Conservation (phyloP, 2,113 vertebrate species). For the Porphyrio hochstetteri region DNA sequence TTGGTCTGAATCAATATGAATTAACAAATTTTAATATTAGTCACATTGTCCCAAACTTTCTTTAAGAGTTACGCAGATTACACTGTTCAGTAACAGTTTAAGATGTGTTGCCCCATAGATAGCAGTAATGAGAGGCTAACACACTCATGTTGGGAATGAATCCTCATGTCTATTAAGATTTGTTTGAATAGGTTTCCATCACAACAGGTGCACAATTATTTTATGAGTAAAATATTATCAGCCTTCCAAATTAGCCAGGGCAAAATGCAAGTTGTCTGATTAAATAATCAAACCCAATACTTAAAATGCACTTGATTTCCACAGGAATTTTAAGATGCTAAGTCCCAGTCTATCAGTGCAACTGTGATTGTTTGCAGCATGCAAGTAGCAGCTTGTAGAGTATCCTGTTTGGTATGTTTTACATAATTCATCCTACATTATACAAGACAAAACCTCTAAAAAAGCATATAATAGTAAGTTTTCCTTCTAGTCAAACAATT, state of each 20-base stretch:
- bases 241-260: conserved; percentile 81
- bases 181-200: conserved; percentile 79
- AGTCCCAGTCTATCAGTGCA: conserved; percentile 69
- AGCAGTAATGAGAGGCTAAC: conserved; percentile 56
- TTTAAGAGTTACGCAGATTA: not conserved
- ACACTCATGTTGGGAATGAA: conserved; percentile 57
- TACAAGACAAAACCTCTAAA: conserved; percentile 51
- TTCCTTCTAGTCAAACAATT: conserved; percentile 59
- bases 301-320: conserved; percentile 84
- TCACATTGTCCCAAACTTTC: not conserved
- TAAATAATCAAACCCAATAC: conserved; percentile 84
- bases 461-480: conserved; percentile 59
- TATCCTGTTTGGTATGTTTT: conserved; percentile 65
- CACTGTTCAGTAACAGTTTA: conserved; percentile 13
- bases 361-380: conserved; percentile 73
- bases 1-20: not conserved
- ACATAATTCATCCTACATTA: conserved; percentile 65
- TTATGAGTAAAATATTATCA: conserved; percentile 86
- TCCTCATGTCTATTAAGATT: conserved; percentile 75
- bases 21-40: not conserved
- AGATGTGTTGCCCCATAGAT: conserved; percentile 44
- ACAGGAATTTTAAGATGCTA: conserved; percentile 78
- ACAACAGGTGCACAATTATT: conserved; percentile 87
- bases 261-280: conserved; percentile 84
- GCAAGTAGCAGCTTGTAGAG: conserved; percentile 61